phyloP scores from a whole-genome alignment of 37 sponge, comb jelly and placozoan species.

The Mnemiopsis leidyi region DNA sequence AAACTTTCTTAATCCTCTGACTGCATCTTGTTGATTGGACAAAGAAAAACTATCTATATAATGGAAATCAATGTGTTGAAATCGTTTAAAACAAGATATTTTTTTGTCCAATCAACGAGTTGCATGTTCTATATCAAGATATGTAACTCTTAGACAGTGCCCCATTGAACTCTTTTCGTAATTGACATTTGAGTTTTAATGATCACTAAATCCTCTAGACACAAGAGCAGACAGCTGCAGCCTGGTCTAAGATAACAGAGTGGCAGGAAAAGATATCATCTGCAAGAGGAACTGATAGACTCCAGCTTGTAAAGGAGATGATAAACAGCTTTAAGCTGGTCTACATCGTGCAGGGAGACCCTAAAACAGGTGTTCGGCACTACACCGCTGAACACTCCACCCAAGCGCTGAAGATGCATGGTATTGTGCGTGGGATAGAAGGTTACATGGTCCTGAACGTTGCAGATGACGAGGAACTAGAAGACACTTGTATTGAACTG shows the following conservation, averaged over 20 bases:
- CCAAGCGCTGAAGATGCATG: constrained; percentile 8
- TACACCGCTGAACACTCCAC: background rate
- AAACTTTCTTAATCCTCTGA: too few relatives aligned
- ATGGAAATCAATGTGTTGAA: too few relatives aligned
- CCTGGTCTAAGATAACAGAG: constrained; percentile 6
- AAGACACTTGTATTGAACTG: constrained; percentile 25
- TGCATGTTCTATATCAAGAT: too few relatives aligned
- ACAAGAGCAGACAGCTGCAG: constrained; percentile 48
- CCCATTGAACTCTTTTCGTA: too few relatives aligned
- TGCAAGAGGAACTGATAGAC: constrained; percentile 23
- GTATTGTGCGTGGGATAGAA: constrained; percentile 15
- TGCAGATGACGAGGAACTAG: constrained; percentile 41
- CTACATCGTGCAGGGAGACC: constrained; percentile 37
- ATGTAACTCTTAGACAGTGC: too few relatives aligned
- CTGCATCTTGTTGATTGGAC: too few relatives aligned
- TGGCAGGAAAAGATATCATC: constrained; percentile 9
- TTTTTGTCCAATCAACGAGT: too few relatives aligned
- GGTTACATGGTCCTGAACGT: constrained; percentile 19
- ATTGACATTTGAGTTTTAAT: background rate
- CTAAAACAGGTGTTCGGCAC: background rate
- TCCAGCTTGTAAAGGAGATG: background rate
- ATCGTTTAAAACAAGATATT: too few relatives aligned
- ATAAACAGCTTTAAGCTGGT: constrained; percentile 23
- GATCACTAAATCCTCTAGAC: constrained; percentile 9
- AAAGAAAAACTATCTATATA: too few relatives aligned